Conservation (phyloP, 2,113 vertebrate species). For the Junco hyemalis region DNA sequence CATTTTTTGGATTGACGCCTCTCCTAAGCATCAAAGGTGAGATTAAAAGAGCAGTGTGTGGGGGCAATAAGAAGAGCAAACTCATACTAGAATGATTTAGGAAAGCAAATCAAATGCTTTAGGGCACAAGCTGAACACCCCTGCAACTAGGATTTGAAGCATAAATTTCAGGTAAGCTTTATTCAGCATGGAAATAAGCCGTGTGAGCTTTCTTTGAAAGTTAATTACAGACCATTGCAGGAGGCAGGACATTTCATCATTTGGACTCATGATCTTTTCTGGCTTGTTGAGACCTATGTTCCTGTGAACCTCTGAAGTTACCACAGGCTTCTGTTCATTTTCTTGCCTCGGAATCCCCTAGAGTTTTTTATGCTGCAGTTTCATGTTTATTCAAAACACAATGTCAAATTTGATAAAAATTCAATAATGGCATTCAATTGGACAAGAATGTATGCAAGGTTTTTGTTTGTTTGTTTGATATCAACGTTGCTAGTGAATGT, state of each 20-base stretch:
- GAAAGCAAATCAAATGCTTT: not conserved
- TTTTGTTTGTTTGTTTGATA: not conserved
- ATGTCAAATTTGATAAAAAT: not conserved
- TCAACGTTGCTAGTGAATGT: not conserved
- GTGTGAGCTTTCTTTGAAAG: not conserved
- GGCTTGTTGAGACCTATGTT: not conserved
- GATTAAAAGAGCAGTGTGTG: not conserved
- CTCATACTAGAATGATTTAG: not conserved
- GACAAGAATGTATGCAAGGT: not conserved
- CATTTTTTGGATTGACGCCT: not conserved
- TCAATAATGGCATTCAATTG: not conserved
- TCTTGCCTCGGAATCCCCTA: not conserved
- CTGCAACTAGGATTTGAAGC: not conserved
- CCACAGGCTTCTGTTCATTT: not conserved
- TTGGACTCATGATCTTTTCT: not conserved
- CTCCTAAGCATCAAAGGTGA: not conserved
- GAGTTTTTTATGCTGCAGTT: not conserved
- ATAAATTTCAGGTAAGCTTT: constrained; percentile 14
- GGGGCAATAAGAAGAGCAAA: not conserved
- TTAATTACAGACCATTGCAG: not conserved
- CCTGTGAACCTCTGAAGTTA: not conserved
- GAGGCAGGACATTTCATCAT: not conserved
- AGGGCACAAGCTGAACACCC: not conserved
- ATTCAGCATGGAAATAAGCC: not conserved
- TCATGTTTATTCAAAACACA: not conserved